Evolutionary conservation across 2,888 invertebrate species (phyloP).

Genomic region (Drosophila dives): DNA sequence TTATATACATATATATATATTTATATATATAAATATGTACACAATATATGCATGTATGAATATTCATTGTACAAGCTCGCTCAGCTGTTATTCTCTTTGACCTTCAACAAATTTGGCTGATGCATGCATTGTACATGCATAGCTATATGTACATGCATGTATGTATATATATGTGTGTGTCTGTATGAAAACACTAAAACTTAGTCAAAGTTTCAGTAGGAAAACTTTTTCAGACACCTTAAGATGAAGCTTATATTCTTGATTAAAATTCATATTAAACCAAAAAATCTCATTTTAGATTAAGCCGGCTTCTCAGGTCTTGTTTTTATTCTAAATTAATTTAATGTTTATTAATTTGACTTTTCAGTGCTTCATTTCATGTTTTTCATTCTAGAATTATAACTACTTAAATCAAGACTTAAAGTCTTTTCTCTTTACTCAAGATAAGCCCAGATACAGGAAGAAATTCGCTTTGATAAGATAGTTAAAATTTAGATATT

Average conservation of each 20-base stretch:
- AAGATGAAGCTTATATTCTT: background rate
- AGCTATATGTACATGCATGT: background rate
- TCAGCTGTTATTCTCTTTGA: conserved; percentile 52
- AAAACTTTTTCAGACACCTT: background rate
- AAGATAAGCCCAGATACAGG: background rate
- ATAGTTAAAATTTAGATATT: background rate
- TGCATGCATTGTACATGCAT: conserved; percentile 8
- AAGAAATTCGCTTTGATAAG: background rate
- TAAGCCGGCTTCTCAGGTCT: background rate
- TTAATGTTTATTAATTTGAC: background rate
- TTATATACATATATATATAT: background rate
- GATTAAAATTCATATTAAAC: background rate
- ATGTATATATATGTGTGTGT: background rate
- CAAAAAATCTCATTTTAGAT: background rate
- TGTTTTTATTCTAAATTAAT: background rate
- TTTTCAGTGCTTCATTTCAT: background rate
- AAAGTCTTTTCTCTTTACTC: background rate
- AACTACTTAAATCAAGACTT: background rate
- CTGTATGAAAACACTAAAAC: background rate
- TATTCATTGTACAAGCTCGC: conserved; percentile 9
- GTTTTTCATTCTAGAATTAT: background rate
- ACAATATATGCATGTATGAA: background rate
- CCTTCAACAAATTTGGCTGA: conserved; percentile 46
- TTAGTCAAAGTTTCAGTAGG: background rate
- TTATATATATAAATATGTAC: background rate